Base-by-base conservation (phyloP, 2,797 vertebrate species). In the Poecilia picta region DNA sequence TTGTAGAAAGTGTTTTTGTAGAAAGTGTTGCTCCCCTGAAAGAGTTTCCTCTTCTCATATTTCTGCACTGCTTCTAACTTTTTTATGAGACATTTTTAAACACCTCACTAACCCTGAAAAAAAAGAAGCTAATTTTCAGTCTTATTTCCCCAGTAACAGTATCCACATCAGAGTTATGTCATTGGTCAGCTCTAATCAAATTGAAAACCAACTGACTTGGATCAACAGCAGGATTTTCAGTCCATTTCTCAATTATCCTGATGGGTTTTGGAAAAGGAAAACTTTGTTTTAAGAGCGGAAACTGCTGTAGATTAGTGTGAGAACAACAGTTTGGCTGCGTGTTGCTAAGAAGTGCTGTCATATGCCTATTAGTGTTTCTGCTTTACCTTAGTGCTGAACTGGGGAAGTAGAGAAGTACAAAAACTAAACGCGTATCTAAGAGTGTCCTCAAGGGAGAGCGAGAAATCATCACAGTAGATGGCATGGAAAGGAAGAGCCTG, bases 351-450 rank as follows among this genome's bases (percentile, higher is more conserved):
- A 57, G 53, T 28, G 53, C 25, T 57, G 3, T 55, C 53, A n/a
- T 93, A 90, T 87, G 90, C 89, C 89, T 90, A 90, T 88, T 84
- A 78, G 89, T 87, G 83, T 88, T 92, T 91, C 86, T 87, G 91
- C 85, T 89, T 85, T 91, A 85, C 85, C 92, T 90, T 91, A 87
- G 91, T 85, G 87, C 89, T 93, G 92, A 95, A 92, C 93, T 95
- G 92, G 95, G 87, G 92, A 94, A 92, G 90, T 91, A 90, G 87
- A 79, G 85, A 91, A 57, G 85, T 91, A 88, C 92, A 94, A 86
- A 93, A 86, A 92, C 82, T 39, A 92, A 87, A 91, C 85, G 82
- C 51, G 75, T 82, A 93, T 11, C 23, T 86, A 79, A 84, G 91
- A 93, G 31, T 84, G 81, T 87, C 85, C 85, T 83, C 72, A 82